Evolutionary conservation across 2,113 vertebrate species (phyloP).

Genomic region (Anoura caudifer): DNA sequence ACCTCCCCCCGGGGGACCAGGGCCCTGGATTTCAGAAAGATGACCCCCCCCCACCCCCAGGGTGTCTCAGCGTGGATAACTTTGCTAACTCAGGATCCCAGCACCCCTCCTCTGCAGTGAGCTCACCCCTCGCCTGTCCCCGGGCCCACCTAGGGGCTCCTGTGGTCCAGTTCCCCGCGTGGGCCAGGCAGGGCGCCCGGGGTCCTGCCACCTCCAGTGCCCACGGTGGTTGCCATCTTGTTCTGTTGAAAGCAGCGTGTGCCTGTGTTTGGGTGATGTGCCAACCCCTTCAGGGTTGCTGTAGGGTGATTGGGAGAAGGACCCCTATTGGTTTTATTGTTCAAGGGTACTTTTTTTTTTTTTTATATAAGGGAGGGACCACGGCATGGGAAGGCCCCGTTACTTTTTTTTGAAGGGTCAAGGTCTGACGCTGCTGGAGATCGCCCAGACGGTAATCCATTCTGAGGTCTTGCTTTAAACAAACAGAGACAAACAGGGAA

Average conservation of each 20-base stretch:
- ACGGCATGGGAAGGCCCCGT: rapidly evolving
- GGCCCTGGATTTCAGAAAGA: not conserved
- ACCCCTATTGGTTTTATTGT: rapidly evolving
- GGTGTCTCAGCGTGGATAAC: constrained; percentile 34
- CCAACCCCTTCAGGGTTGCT: not conserved
- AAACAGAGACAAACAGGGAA: not conserved
- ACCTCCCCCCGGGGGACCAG: rapidly evolving
- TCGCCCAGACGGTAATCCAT: not conserved
- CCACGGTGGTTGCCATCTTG: constrained; percentile 80
- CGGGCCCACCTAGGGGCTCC: not conserved
- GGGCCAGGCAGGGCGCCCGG: not conserved
- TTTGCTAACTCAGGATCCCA: constrained; percentile 71
- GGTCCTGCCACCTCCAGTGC: constrained; percentile 33
- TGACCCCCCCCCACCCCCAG: no score
- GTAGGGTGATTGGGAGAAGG: no score
- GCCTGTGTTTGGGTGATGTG: not conserved
- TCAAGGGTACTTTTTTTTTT: not conserved
- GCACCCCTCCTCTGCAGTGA: not conserved
- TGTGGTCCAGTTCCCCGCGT: rapidly evolving
- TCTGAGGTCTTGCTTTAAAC: not conserved
- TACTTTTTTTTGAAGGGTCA: not conserved
- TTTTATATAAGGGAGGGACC: rapidly evolving
- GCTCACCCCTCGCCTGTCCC: not conserved
- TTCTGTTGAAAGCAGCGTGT: constrained; percentile 65
- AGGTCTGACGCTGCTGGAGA: not conserved